A percentile compares a stretch with the other conserved stretches of the same genome.
Conservation (phyloP, 2,113 vertebrate genomes). For the Corydoras sp. region DNA sequence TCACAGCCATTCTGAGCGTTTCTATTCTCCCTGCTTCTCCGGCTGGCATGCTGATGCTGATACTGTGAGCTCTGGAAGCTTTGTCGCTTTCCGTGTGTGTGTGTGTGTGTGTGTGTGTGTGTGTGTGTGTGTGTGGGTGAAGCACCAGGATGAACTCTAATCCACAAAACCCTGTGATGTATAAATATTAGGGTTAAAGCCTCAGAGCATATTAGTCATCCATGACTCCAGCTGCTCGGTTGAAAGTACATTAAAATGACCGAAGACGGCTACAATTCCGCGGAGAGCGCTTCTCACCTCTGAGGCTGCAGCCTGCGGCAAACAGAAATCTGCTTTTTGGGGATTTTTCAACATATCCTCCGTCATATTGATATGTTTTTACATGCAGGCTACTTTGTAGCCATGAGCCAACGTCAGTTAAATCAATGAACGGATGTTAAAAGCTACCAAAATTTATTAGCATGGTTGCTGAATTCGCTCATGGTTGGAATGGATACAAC, state of each 20-base stretch:
- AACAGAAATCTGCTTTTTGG: neutral
- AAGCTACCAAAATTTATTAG: too few relatives aligned
- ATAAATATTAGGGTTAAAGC: constrained; percentile 45
- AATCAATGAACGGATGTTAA: too few relatives aligned
- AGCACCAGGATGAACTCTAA: constrained; percentile 29
- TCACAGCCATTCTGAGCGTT: neutral
- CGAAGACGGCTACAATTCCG: constrained; percentile 45
- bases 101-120: constrained; percentile 7
- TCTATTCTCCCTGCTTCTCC: neutral
- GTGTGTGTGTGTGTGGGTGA: neutral
- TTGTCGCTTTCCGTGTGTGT: neutral
- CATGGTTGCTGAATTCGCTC: too few relatives aligned
- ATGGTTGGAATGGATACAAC: too few relatives aligned
- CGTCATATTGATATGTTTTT: neutral
- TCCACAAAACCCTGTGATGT: constrained; percentile 44
- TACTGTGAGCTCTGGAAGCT: neutral
- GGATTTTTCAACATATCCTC: constrained; percentile 6
- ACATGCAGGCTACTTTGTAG: too few relatives aligned
- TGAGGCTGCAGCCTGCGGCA: neutral
- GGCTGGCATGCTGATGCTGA: neutral
- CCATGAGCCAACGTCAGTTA: too few relatives aligned
- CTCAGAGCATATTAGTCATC: constrained; percentile 44
- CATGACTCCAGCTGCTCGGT: constrained; percentile 35
- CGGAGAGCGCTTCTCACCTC: neutral
- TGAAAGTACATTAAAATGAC: constrained; percentile 39